Base-by-base conservation (phyloP, 2,113 vertebrate species). In the Rana temporaria region DNA sequence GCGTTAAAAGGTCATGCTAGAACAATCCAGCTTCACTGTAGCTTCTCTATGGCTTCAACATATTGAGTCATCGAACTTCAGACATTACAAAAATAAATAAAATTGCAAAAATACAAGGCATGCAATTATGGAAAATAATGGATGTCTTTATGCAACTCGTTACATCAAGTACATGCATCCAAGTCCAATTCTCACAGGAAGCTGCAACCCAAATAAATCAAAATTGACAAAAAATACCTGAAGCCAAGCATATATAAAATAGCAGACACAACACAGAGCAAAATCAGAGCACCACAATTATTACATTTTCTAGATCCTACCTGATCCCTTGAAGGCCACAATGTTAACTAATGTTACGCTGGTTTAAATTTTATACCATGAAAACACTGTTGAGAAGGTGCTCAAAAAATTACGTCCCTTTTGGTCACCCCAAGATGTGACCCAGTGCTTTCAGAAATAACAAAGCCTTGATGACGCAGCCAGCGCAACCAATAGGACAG, bases 1-100 rank as follows among this genome's bases (percentile, higher is more conserved):
- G 8, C 38, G 30, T 52, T 62, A 75, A 79, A 68, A 69, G 77
- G 53, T 19, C 77, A 79, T 30, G 12, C 16, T 30, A 55, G 42
- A 67, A 22, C 65, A 77, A 12, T 55, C 1, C 15, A 67, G 20
- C 32, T 60, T 75, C 11, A 42, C 15, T 75, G n/a, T 15, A 42
- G 30, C 56, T 62, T 60, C 19, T 32, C 5, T 57, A 24, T 57
- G 17, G 17, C 53, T n/a, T 5, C 53, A 71, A 56, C 24, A 56
- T 32, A 73, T 73, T 53, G 11, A 30, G 26, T 32, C 26, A 57
- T 57, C 57, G 26, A 73, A 57, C 57, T 57, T 73, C 26, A 1
- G 22, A 30, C 22, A 16, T 4, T 4, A 53, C 16, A 71, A 48
- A 38, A 38, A 38, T 30, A 30, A 30, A 30, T 30, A 38, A 52